A percentile compares a stretch with the other conserved stretches of the same genome.
Evolutionary conservation across 2,888 invertebrate genomes (phyloP).

Genomic region (Pediacus dermestoides): DNA sequence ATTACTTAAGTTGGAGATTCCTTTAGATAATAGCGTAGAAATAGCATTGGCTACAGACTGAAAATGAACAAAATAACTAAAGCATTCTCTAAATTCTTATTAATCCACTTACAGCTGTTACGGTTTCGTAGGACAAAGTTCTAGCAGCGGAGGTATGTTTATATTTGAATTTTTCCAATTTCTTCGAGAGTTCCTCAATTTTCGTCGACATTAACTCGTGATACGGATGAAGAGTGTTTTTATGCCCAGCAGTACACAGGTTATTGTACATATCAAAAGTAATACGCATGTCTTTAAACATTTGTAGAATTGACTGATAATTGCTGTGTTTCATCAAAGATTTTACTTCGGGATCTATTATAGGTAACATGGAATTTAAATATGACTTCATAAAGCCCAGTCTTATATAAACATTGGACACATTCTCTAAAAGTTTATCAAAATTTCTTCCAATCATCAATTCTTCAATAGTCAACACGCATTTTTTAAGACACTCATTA

Average conservation of each 20-base stretch:
- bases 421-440: too few species aligned
- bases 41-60: too few species aligned
- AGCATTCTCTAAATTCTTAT: too few species aligned
- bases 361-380: conserved; percentile 61
- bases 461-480: conserved; percentile 15
- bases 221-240: conserved; percentile 53
- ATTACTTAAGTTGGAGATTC: too few species aligned
- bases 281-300: conserved; percentile 56
- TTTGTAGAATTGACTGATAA: conserved; percentile 63
- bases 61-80: too few species aligned
- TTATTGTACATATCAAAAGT: conserved; percentile 56
- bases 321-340: conserved; percentile 72
- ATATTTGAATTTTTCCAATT: conserved; percentile 46
- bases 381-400: conserved; percentile 57
- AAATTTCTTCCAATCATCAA: too few species aligned
- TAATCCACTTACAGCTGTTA: too few species aligned
- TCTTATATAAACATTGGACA: conserved; percentile 42
- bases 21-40: too few species aligned
- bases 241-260: conserved; percentile 44
- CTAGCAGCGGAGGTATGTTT: too few species aligned
- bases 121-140: too few species aligned
- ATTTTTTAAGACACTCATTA: conserved; percentile 18
- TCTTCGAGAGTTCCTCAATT: conserved; percentile 37
- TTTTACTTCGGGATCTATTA: conserved; percentile 90
- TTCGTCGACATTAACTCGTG: conserved; percentile 49